These are phyloP conservation scores for Dendronephthya gigantea DNA, from an alignment of 64 coral and sea anemone species.

Conservation along the genomic window DNA sequence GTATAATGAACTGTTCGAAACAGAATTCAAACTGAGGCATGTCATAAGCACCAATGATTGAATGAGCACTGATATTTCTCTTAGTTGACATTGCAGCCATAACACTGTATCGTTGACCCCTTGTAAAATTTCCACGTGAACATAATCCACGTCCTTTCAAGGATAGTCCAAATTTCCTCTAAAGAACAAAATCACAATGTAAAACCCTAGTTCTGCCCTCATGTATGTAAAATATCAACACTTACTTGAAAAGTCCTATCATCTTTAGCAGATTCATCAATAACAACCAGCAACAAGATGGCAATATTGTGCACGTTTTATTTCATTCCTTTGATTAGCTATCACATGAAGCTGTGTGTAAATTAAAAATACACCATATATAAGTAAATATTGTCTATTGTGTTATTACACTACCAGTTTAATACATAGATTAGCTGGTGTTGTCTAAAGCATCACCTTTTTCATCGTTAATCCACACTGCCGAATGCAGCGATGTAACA, in stretches of 20 bases:
- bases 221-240: background rate
- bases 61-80: background rate
- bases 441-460: background rate
- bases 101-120: conserved; percentile 6
- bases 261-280: conserved; percentile 42
- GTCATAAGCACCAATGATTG: conserved; percentile 3
- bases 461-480: background rate
- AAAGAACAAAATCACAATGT: background rate
- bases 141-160: background rate
- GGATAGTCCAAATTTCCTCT: conserved; percentile 4
- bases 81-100: background rate
- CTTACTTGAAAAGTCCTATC: conserved; percentile 25
- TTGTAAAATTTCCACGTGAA: conserved; percentile 17
- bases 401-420: background rate
- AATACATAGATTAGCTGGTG: background rate
- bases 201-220: background rate
- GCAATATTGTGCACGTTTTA: conserved; percentile 9
- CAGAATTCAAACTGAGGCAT: conserved; percentile 4
- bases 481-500: background rate
- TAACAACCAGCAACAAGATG: conserved; percentile 20
- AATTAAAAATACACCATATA: background rate
- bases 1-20: background rate
- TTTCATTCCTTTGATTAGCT: conserved; percentile 22
- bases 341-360: conserved; percentile 27
- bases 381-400: background rate